phyloP scores from a whole-genome alignment of 2,113 vertebrate species.

The Callocephalon fimbriatum region DNA sequence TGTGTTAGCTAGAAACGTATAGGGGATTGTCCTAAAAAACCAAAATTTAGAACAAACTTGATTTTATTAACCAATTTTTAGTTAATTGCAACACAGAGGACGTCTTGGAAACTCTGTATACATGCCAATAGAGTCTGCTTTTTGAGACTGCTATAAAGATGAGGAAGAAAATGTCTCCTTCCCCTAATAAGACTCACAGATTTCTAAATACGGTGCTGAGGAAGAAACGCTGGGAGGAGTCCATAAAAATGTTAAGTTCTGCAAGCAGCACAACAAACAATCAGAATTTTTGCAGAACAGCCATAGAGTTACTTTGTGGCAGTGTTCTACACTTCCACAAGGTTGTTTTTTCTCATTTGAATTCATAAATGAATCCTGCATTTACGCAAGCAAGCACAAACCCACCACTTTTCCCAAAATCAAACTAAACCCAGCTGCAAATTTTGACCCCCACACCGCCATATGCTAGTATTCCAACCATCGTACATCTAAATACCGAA shows the following conservation, averaged over 20 bases:
- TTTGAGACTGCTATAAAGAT: neutral
- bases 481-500: neutral
- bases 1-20: neutral
- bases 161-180: neutral
- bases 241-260: neutral
- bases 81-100: neutral
- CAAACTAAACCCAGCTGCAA: neutral
- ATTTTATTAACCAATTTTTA: neutral
- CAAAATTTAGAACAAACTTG: neutral
- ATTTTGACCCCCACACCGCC: neutral
- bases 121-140: neutral
- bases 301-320: neutral
- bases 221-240: neutral
- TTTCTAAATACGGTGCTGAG: neutral
- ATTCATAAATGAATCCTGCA: neutral
- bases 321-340: neutral
- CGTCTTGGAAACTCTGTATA: neutral
- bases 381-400: neutral
- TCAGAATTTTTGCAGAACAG: neutral
- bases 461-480: neutral
- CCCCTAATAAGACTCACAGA: neutral
- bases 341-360: neutral
- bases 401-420: neutral
- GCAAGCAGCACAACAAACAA: fast-evolving
- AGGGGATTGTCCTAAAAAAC: neutral